Evolutionary conservation across 2,797 vertebrate genomes (phyloP), one percentile per base, ranked within the genome.

Genomic region (Dromococcyx pavoninus): DNA sequence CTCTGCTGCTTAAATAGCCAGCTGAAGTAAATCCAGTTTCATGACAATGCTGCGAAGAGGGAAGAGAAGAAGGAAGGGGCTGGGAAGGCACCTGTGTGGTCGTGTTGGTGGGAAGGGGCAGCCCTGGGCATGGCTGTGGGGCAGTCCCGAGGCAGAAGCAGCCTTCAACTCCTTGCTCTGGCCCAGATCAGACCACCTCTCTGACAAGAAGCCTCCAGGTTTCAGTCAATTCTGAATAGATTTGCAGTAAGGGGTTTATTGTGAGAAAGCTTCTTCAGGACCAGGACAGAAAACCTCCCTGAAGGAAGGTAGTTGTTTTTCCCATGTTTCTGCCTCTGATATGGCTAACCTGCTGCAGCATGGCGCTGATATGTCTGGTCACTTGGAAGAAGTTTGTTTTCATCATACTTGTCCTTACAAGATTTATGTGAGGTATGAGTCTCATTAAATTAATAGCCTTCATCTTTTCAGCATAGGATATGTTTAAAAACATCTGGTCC

Each of bases 371-470:
- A 27, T 7, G 25, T 48, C 65, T 88, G 77, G 73, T 86, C 77
- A 69, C n/a, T 61, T 82, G 48, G 37, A 71, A 86, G 33, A 75
- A 73, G 33, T 53, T 91, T 0, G 0, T 62, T 91, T 85, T 86
- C 57, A 33, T 62, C 7, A 0, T 79, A 23, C 89, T 85, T 94
- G 91, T 86, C 57, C 64, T 93, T 85, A 90, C 81, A 88, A 54
- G 89, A 84, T 82, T 91, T 91, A 74, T 82, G 41, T 60, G 83
- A 85, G 22, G 28, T 57, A 60, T 60, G 84, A 95, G 32, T 80
- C 78, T 89, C 56, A 58, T 93, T 91, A 92, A 94, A 79, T 84
- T 93, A 95, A 94, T 76, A 91, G 25, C 50, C 53, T 91, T 91
- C 82, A 61, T 89, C 64, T 86, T 79, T 94, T 86, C 67, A 86